Conservation (phyloP, 2,888 invertebrate genomes). For the Nebria brevicollis region DNA sequence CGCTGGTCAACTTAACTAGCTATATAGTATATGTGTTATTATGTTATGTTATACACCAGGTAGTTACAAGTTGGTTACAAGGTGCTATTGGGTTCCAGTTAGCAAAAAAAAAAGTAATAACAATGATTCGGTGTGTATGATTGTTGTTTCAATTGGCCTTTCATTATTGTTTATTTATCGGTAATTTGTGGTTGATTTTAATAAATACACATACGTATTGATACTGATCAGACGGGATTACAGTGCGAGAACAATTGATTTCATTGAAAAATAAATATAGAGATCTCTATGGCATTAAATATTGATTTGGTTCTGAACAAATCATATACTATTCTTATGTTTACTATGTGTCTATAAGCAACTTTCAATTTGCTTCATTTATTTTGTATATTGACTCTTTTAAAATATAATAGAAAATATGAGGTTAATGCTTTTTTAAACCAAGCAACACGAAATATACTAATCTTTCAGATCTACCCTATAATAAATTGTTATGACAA, state of each 20-base stretch:
- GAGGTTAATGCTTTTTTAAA: no score
- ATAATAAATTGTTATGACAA: no score
- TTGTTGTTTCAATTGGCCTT: conserved; percentile 19
- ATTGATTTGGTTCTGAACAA: no score
- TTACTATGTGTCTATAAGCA: no score
- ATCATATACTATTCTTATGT: no score
- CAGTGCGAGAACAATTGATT: not conserved
- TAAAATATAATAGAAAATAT: no score
- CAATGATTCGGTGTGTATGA: conserved; percentile 30
- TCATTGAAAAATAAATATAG: not conserved
- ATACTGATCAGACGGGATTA: not conserved
- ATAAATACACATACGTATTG: not conserved
- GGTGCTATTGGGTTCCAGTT: conserved; percentile 44
- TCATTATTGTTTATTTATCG: conserved; percentile 10
- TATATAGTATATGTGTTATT: conserved; percentile 46
- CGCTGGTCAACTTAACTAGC: conserved; percentile 42
- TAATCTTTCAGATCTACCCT: no score
- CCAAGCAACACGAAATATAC: no score
- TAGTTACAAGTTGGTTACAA: conserved; percentile 34
- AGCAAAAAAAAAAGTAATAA: conserved; percentile 39
- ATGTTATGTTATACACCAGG: conserved; percentile 43
- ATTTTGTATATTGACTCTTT: no score
- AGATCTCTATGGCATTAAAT: no score
- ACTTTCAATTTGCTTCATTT: no score
- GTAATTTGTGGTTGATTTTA: conserved; percentile 2